Evolutionary conservation across 2,113 vertebrate species (phyloP).

Genomic region (Loxodonta africana): DNA sequence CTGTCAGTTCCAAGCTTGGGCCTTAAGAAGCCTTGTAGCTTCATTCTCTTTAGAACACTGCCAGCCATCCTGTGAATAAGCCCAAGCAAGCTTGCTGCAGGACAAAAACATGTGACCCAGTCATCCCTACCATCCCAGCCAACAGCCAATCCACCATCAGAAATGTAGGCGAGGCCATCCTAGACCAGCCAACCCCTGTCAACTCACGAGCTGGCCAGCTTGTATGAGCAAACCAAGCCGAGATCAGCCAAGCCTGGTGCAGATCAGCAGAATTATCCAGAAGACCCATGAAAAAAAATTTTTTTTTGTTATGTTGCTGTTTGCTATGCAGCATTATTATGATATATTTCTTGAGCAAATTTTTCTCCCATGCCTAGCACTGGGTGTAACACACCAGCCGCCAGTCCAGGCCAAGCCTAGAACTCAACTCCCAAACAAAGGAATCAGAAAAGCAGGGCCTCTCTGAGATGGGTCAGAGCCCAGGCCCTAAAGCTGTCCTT

Average conservation of each 20-base stretch:
- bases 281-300: rapidly evolving
- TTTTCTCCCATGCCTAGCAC: background rate
- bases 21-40: background rate
- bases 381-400: no score
- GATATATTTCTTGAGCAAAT: background rate
- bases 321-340: background rate
- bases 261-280: background rate
- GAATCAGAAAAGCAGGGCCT: background rate
- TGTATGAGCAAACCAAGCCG: background rate
- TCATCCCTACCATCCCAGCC: background rate
- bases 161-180: rapidly evolving
- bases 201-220: background rate
- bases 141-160: no score
- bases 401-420: background rate
- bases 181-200: background rate
- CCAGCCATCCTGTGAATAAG: background rate
- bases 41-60: background rate
- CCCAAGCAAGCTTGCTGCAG: background rate
- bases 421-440: background rate
- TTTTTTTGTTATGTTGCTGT: background rate
- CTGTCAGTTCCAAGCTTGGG: background rate
- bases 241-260: background rate
- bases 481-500: background rate
- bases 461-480: background rate
- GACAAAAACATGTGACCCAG: background rate